phyloP scores from a whole-genome alignment of 2,797 vertebrate species.

The Xiphorhynchus erythropygius region DNA sequence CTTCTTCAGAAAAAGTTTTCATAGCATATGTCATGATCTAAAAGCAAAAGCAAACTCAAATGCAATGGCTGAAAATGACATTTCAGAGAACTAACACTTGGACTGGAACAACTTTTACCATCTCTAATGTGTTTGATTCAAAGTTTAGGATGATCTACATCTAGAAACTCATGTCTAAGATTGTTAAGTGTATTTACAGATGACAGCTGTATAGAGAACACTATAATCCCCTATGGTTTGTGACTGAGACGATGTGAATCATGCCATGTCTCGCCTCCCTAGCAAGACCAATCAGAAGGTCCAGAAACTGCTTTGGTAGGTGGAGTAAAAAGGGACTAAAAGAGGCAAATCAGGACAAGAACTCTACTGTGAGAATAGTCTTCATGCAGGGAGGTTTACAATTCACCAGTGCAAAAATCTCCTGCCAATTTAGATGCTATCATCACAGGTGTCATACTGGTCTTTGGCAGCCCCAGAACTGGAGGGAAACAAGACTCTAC shows the following conservation, averaged over 20 bases:
- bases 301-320: background rate
- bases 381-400: background rate
- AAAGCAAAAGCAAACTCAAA: background rate
- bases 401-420: background rate
- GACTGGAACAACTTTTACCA: background rate
- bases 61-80: background rate
- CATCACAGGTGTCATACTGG: background rate
- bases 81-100: background rate
- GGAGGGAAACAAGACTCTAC: background rate
- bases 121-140: background rate
- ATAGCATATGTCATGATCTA: background rate
- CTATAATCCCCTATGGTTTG: background rate
- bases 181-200: background rate
- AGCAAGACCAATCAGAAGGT: background rate
- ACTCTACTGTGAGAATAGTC: background rate
- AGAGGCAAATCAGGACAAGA: background rate
- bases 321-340: background rate
- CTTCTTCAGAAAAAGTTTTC: background rate
- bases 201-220: background rate
- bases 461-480: background rate
- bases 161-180: background rate
- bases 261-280: fast-evolving
- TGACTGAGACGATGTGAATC: background rate
- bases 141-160: background rate
- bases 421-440: background rate